phyloP scores from a whole-genome alignment of 2,113 vertebrate genomes.

The rabbit (Oryctolagus cuniculus) region DNA sequence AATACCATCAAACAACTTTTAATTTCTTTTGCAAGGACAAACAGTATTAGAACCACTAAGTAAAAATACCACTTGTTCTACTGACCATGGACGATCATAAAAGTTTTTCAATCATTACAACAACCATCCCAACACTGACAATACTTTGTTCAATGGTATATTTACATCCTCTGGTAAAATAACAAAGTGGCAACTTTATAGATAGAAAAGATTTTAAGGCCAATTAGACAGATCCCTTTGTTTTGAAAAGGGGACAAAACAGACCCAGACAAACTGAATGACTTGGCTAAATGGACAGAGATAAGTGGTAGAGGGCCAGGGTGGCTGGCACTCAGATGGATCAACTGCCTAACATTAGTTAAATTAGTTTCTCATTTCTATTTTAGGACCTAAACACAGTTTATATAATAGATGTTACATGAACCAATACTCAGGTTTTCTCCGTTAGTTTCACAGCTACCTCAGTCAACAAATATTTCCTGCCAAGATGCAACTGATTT shows the following conservation, averaged over 20 bases:
- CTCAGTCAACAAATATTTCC: slow-evolving; percentile 15
- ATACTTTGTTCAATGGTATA: not conserved
- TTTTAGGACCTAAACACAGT: not conserved
- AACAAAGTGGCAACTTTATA: not conserved
- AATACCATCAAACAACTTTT: not conserved
- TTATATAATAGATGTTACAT: not conserved
- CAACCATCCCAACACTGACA: not conserved
- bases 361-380: not conserved
- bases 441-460: not conserved
- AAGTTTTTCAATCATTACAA: slow-evolving; percentile 7
- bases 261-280: not conserved
- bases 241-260: not conserved
- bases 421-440: not conserved
- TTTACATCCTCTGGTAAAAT: not conserved
- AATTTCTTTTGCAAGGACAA: slow-evolving; percentile 32
- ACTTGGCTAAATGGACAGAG: not conserved
- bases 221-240: not conserved
- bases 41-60: not conserved
- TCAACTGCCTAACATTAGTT: not conserved
- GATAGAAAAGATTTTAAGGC: not conserved
- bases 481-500: slow-evolving; percentile 19
- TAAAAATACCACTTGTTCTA: not conserved
- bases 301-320: too few relatives aligned
- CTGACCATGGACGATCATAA: not conserved
- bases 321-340: not conserved